Conservation (phyloP, 1,140 invertebrate genomes). For the Drosophila leontia region DNA sequence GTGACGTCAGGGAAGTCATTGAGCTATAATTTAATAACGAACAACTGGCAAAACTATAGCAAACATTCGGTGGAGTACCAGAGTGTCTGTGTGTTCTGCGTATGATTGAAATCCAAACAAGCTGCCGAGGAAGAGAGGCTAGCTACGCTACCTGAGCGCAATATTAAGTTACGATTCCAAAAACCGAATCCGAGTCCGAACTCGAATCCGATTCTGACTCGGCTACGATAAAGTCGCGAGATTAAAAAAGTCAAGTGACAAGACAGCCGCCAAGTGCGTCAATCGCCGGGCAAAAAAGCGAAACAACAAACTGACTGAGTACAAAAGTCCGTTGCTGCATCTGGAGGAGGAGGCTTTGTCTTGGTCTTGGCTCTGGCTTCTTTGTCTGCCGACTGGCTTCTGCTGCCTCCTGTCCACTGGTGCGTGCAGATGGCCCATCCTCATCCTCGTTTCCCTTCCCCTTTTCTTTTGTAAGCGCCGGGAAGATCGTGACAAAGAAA, state of each 20-base stretch:
- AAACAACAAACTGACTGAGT: slow-evolving; percentile 45
- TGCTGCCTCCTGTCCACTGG: slow-evolving; percentile 38
- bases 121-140: slow-evolving; percentile 14
- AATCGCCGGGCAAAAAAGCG: slow-evolving; percentile 40
- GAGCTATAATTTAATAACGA: slow-evolving; percentile 77
- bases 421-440: slow-evolving; percentile 42
- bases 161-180: slow-evolving; percentile 72
- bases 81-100: background rate
- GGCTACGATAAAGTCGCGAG: slow-evolving; percentile 81
- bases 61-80: slow-evolving; percentile 66
- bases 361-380: slow-evolving; percentile 36
- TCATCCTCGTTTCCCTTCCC: background rate
- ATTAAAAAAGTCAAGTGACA: slow-evolving; percentile 82
- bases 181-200: slow-evolving; percentile 40
- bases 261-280: slow-evolving; percentile 75
- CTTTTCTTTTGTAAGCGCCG: background rate
- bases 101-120: slow-evolving; percentile 46
- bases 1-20: slow-evolving; percentile 81
- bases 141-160: slow-evolving; percentile 64
- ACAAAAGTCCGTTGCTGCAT: slow-evolving; percentile 52
- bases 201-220: slow-evolving; percentile 65
- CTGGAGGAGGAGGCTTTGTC: slow-evolving; percentile 11
- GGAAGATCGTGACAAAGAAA: slow-evolving; percentile 67
- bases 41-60: slow-evolving; percentile 66
- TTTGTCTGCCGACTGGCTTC: slow-evolving; percentile 23